Conservation (phyloP, 2,113 vertebrate genomes). For the Paedocypris sp. region DNA sequence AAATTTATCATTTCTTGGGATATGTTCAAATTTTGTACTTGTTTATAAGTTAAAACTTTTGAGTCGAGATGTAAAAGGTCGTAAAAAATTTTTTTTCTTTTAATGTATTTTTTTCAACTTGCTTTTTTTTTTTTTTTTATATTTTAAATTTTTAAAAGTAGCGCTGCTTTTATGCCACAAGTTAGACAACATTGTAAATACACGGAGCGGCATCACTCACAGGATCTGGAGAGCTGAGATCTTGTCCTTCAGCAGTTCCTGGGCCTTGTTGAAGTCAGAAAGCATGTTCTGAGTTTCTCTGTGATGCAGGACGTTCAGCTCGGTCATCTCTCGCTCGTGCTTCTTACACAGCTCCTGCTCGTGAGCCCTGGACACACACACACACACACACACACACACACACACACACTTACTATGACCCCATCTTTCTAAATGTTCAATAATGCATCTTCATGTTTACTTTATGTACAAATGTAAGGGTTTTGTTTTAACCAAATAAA, state of each 20-base stretch:
- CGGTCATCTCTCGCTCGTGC: constrained; percentile 81
- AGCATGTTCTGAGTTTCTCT: constrained; percentile 94
- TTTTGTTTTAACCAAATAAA: too few species aligned
- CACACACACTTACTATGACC: not conserved
- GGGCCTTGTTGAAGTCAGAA: constrained; percentile 97
- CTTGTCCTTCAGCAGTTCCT: constrained; percentile 97
- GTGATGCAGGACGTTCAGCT: constrained; percentile 80
- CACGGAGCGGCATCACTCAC: constrained; percentile 63
- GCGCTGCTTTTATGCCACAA: not conserved
- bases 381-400: not conserved
- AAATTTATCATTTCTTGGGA: too few species aligned
- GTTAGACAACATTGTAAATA: not conserved
- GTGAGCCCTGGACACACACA: constrained; percentile 67
- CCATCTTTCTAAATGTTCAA: not conserved
- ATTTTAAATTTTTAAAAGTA: too few species aligned
- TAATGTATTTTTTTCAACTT: too few species aligned
- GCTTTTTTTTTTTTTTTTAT: too few species aligned
- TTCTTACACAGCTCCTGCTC: constrained; percentile 95
- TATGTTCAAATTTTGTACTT: too few species aligned
- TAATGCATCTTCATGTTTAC: not conserved
- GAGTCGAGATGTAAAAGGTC: too few species aligned
- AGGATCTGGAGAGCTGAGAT: constrained; percentile 94
- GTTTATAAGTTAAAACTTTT: too few species aligned
- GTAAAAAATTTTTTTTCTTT: too few species aligned
- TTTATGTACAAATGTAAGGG: too few species aligned